Evolutionary conservation across 2,888 invertebrate genomes (phyloP), one percentile per base, ranked within the genome.

Genomic region (Rapana venosa): DNA sequence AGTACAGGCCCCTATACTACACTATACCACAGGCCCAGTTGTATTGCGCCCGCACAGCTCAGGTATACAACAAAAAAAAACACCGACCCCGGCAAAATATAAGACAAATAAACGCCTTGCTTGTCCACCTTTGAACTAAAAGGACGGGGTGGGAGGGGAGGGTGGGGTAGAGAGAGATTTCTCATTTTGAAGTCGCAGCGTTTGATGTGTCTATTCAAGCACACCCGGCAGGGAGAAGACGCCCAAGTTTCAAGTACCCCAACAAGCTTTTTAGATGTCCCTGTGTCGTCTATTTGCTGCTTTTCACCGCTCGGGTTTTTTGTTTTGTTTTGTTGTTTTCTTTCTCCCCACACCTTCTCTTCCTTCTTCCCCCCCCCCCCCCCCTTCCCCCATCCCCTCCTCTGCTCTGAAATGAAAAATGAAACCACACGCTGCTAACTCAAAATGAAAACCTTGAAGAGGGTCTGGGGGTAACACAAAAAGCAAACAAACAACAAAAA

Each of bases 151-250:
- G n/a, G 47, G 47, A 47, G 47, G 8, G 8, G 2, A 47, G 47
- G 47, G 47, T 47, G 47, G 47, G 47, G 47, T 2, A 47, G 47
- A 47, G 77, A 35, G 17, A 79, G 30, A 79, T 79, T 32, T 79
- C 26, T 79, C 77, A 79, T n/a, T 26, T 26, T 74, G 26, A n/a
- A 74, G 74, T 74, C n/a, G 26, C 74, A 79, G 77, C 77, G 30
- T 79, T 79, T 79, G 77, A 79, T 79, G 77, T 79, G 77, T 32
- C 77, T 79, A 79, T 79, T 79, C 32, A 79, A 79, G 77, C 26
- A 11, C 5, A 4, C 32, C 11, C 32, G 20, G 77, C 13, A 79
- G 32, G 15, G 22, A 32, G 32, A 79, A 26, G 77, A 79, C 77
- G 77, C 77, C 77, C 77, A 30, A 2, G 32, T 20, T 20, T 79